These are phyloP conservation scores for Drosophila greeni DNA, from an alignment of 2,888 invertebrate species.

Conservation along the genomic window DNA sequence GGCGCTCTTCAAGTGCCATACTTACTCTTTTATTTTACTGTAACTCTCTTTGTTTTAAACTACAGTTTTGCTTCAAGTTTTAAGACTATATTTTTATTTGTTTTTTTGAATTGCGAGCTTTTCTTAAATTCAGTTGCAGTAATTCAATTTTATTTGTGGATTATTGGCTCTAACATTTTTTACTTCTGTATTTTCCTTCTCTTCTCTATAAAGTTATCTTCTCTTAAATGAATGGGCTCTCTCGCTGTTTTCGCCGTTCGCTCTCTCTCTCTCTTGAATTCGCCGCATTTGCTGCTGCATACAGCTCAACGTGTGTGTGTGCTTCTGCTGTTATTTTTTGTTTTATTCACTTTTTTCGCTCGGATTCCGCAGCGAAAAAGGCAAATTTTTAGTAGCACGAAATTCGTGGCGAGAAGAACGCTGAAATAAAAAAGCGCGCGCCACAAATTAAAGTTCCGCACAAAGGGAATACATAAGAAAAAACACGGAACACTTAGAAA, in stretches of 20 bases:
- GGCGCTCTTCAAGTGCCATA: neutral
- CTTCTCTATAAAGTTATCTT: neutral
- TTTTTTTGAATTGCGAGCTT: neutral
- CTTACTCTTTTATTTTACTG: neutral
- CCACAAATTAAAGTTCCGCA: conserved; percentile 46
- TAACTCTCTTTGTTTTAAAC: neutral
- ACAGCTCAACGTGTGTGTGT: conserved; percentile 14
- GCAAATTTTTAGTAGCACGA: conserved; percentile 45
- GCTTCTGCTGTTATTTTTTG: conserved; percentile 39
- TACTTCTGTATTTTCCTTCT: neutral
- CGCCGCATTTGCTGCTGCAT: conserved; percentile 27
- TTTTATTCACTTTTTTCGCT: conserved; percentile 27
- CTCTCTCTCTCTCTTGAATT: conserved; percentile 12
- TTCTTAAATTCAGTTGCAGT: neutral
- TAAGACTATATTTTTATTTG: neutral
- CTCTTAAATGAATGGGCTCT: conserved; percentile 1
- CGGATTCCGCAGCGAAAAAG: conserved; percentile 39
- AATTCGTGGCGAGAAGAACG: conserved; percentile 58
- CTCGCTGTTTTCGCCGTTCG: conserved; percentile 1
- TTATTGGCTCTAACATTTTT: neutral
- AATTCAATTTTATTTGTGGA: neutral
- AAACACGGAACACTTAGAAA: conserved; percentile 4
- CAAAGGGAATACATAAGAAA: conserved; percentile 4
- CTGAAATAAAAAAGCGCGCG: conserved; percentile 59
- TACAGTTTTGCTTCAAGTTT: neutral